Base-by-base conservation (phyloP, 2,113 vertebrate genomes). In the Pituophis catenifer region DNA sequence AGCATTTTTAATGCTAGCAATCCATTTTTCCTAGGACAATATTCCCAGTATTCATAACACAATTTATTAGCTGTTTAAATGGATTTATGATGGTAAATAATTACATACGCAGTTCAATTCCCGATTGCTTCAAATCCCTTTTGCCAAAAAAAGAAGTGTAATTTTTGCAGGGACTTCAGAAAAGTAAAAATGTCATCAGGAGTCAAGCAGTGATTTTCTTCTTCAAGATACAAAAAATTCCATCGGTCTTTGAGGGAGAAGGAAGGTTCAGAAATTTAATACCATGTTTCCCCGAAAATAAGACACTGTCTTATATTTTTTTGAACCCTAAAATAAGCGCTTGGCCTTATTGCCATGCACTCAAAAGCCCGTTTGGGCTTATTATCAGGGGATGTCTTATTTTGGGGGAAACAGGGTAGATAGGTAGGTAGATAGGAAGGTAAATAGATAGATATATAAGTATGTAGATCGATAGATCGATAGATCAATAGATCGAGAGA, bases 121-220 rank as follows among this genome's bases (percentile, higher is more conserved):
- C 5, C 0, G 3, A 59, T 8, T 0, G 0, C 86, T 17, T 17
- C 17, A 57, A 9, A n/a, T 0, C 38, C 12, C 48, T 2, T 89
- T 93, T 23, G 24, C 17, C 7, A 85, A 4, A 17, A 81, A 53
- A 89, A 52, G 54, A 57, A 7, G 53, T 11, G n/a, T 5, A 53
- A 92, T 96, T 88, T 88, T 48, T 0, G 0, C 1, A 1, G 6
- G 38, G 24, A 29, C 58, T 81, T 1, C 0, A 0, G 54, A 93
- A 95, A 2, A 93, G 65, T 48, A 87, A 57, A 1, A 1, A 1
- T 1, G 44, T 92, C 12, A 2, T 33, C 26, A 70, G 88, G 70
- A 81, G 94, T 92, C 52, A n/a, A 55, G 65, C 53, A 54, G 21
- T 33, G 91, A 81, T 59, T 62, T 91, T 75, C 58, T 86, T 15